phyloP scores from a whole-genome alignment of 2,797 vertebrate species.

The Pelodytes ibericus region DNA sequence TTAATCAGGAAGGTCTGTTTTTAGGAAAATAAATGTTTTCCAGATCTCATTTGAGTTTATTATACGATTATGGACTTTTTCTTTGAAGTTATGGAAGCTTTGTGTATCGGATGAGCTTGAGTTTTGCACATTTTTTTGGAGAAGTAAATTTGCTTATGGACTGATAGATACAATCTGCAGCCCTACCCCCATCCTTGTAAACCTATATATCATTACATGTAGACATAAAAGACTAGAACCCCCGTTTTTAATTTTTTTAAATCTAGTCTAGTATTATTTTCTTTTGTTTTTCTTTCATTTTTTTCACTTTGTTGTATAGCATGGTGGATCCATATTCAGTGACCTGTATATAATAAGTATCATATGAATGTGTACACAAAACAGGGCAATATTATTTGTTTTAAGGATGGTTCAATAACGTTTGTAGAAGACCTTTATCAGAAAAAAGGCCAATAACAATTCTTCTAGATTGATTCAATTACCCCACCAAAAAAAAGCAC shows the following conservation, averaged over 20 bases:
- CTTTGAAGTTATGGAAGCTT: conserved; percentile 47
- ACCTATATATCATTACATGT: conserved; percentile 25
- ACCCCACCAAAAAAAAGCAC: conserved; percentile 17
- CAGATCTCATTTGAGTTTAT: conserved; percentile 48
- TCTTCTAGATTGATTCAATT: conserved; percentile 45
- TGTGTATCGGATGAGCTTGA: conserved; percentile 37
- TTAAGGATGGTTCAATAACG: not conserved
- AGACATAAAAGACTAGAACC: conserved; percentile 5
- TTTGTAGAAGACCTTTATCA: conserved; percentile 2
- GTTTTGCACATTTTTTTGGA: conserved; percentile 24
- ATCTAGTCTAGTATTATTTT: not conserved
- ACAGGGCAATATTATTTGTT: not conserved
- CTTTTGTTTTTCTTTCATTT: too few relatives aligned
- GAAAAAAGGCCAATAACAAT: not conserved
- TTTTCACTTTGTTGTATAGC: not conserved
- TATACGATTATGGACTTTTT: conserved; percentile 31
- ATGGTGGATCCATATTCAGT: too few relatives aligned
- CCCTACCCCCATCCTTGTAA: conserved; percentile 29
- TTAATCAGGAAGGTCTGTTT: conserved; percentile 50
- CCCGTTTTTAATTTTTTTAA: not conserved
- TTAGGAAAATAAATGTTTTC: conserved; percentile 54
- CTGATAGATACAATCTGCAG: conserved; percentile 42
- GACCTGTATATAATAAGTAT: not conserved
- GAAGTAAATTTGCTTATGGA: conserved; percentile 31
- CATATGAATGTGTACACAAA: conserved; percentile 16